Evolutionary conservation across 2,888 invertebrate species (phyloP).

Genomic region (Xylocampa areola): DNA sequence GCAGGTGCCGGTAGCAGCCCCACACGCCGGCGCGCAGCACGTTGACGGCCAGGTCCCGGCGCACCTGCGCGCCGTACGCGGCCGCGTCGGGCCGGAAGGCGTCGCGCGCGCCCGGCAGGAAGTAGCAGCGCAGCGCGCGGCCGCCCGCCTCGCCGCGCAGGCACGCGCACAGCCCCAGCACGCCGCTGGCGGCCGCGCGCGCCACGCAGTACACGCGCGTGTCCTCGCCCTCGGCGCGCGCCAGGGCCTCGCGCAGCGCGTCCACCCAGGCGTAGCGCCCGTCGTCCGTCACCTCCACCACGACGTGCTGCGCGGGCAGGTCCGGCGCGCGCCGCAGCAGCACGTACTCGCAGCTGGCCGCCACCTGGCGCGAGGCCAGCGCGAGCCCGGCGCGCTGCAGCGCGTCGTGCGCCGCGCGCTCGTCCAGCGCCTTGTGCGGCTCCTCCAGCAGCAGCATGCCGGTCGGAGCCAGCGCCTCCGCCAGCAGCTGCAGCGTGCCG

Average conservation of each 20-base stretch:
- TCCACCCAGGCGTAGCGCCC: slow-evolving; percentile 94
- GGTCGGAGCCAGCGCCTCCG: slow-evolving; percentile 90
- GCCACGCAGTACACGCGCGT: slow-evolving; percentile 92
- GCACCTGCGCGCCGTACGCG: slow-evolving; percentile 91
- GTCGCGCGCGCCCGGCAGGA: slow-evolving; percentile 91
- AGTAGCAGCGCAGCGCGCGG: slow-evolving; percentile 92
- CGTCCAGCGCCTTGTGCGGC: slow-evolving; percentile 82
- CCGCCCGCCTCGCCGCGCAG: slow-evolving; percentile 97
- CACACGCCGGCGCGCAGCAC: slow-evolving; percentile 94
- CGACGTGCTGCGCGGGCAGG: slow-evolving; percentile 76
- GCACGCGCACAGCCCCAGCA: slow-evolving; percentile 97
- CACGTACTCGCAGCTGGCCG: slow-evolving; percentile 91
- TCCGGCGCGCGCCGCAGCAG: slow-evolving; percentile 90
- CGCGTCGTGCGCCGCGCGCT: slow-evolving; percentile 73
- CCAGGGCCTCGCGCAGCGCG: slow-evolving; percentile 93
- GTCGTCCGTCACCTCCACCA: slow-evolving; percentile 92
- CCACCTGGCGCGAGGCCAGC: slow-evolving; percentile 88
- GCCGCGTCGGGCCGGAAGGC: slow-evolving; percentile 90
- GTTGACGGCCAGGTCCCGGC: slow-evolving; percentile 95
- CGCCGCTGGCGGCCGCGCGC: slow-evolving; percentile 92
- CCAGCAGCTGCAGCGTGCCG: slow-evolving; percentile 88
- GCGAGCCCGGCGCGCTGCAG: slow-evolving; percentile 71
- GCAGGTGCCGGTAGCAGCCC: slow-evolving; percentile 96
- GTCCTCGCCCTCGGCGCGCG: slow-evolving; percentile 90
- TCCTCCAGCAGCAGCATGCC: slow-evolving; percentile 94